Evolutionary conservation across 2,888 invertebrate species (phyloP).

Genomic region (Trichogramma evanescens): DNA sequence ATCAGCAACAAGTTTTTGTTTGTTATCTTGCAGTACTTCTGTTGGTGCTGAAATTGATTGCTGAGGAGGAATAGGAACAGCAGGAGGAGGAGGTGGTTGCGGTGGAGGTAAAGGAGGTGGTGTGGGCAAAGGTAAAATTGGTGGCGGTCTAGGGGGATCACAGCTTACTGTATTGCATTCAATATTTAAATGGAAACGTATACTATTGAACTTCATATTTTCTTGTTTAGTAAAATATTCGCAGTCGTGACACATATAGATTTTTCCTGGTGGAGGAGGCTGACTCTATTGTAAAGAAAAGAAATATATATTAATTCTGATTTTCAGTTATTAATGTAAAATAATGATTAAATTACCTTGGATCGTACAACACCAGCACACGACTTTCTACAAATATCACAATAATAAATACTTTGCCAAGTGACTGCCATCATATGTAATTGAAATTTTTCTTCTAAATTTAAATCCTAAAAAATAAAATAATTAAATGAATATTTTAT

Average conservation of each 20-base stretch:
- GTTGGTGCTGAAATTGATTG: conserved; percentile 4
- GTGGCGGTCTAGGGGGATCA: not conserved
- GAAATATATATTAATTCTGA: not conserved
- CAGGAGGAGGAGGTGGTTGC: conserved; percentile 2
- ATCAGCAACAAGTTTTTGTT: conserved; percentile 19
- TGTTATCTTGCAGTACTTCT: conserved; percentile 19
- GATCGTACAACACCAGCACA: conserved; percentile 26
- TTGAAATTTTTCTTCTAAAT: conserved; percentile 25
- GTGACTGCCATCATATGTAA: conserved; percentile 26
- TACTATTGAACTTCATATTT: conserved; percentile 8
- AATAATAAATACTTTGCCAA: conserved; percentile 24
- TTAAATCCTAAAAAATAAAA: conserved; percentile 22
- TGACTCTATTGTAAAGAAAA: conserved; percentile 16
- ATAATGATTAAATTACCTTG: conserved; percentile 13
- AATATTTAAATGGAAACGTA: conserved; percentile 10
- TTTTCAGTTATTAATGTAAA: not conserved
- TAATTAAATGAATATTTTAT: not conserved
- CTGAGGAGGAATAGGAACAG: not conserved
- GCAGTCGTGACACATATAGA: conserved; percentile 25
- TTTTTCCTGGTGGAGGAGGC: conserved; percentile 23
- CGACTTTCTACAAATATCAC: conserved; percentile 25
- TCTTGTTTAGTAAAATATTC: conserved; percentile 18
- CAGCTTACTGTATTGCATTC: not conserved
- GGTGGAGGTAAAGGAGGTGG: not conserved
- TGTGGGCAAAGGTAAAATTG: conserved; percentile 1